Conservation (phyloP, 1,140 invertebrate genomes). For the Sarcophaga bullata region DNA sequence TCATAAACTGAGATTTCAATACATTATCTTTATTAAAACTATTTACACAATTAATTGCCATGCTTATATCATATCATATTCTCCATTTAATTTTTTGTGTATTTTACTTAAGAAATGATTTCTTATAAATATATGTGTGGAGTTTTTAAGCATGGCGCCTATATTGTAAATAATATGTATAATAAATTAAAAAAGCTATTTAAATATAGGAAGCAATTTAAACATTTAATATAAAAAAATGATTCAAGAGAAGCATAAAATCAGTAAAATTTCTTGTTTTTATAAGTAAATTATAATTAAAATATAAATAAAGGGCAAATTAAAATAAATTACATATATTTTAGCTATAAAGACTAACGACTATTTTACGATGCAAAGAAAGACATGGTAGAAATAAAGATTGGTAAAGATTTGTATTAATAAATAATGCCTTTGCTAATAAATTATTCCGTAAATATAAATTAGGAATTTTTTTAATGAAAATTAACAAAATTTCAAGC, state of each 20-base stretch:
- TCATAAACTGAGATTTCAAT: slow-evolving; percentile 7
- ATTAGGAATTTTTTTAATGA: background rate
- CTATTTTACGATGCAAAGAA: no score
- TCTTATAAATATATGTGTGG: background rate
- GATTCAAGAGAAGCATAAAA: background rate
- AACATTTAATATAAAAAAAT: background rate
- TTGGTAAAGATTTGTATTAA: background rate
- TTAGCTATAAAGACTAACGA: background rate
- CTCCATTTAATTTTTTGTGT: background rate
- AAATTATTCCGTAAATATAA: background rate
- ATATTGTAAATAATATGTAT: background rate
- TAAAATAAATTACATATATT: background rate
- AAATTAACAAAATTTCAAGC: background rate
- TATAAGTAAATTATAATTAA: slow-evolving; percentile 17
- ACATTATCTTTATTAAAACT: slow-evolving; percentile 23
- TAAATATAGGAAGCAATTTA: background rate
- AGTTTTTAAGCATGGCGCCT: background rate
- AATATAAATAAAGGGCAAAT: slow-evolving; percentile 1
- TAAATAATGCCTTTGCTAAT: background rate
- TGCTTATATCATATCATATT: background rate
- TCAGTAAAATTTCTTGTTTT: background rate
- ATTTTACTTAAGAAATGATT: slow-evolving; percentile 12
- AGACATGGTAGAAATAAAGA: background rate
- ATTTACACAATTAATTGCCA: slow-evolving; percentile 7
- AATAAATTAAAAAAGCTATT: background rate